Base-by-base conservation (phyloP, 2,797 vertebrate genomes). In the Bradypodion pumilum region DNA sequence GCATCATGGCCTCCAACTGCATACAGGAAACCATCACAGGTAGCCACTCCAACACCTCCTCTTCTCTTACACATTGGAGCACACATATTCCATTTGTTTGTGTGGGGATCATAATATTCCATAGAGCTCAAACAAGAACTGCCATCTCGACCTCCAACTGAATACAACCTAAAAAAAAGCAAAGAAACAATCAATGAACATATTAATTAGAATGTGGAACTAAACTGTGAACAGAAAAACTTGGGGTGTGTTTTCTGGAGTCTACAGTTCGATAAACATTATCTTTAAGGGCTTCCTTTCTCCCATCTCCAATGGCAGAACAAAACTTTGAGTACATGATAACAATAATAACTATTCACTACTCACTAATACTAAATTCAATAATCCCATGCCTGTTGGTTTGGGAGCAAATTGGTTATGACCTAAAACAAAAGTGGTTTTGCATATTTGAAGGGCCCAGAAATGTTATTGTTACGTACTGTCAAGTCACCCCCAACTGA, bases 71-170 rank as follows among this genome's bases (percentile, higher is more conserved):
- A 96, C 96, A 97, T 97, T 1, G 96, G 96, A 80, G 96, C 95
- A 84, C 96, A 96, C 95, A 96, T 94, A 78, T 93, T 96, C 96
- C 96, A 97, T 76, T 97, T 97, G 83, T 97, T 97, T 86, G 96
- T 97, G 37, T 97, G 96, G 87, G 96, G 96, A 81, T 97, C 96
- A 80, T 96, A 97, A 87, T 96, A 96, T 46, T 96, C 96, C 94
- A 97, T 96, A 59, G 96, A 97, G 90, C 95, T 96, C 91, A 97
- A 93, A 83, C 96, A 97, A 0, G 96, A 96, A 83, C 96, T 96
- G 90, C 96, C 96, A 81, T 96, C 96, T 40, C 96, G 95, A 74
- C 96, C 96, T 60, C 96, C 96, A 84, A 97, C 95, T 13, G 96
- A 96, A 89, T 96, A 97, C 73, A 97, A 88, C 86, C 96, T 97